These are phyloP conservation scores for Anarhynchus alexandrinus DNA, from an alignment of 2,113 vertebrate species.

Conservation along the genomic window DNA sequence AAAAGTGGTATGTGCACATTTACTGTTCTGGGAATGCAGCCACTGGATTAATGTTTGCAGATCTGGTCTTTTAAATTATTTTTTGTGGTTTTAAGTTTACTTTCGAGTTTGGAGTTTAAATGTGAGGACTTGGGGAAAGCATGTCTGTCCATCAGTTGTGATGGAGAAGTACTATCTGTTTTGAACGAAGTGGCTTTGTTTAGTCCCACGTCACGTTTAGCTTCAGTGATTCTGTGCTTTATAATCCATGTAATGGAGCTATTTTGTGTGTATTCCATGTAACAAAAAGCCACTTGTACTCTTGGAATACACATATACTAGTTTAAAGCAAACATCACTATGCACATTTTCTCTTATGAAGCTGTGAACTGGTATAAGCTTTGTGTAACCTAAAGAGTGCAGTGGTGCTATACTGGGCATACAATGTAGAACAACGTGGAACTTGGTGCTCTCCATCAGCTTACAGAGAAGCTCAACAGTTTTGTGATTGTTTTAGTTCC, in stretches of 20 bases:
- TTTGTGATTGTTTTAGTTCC: not conserved
- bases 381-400: not conserved
- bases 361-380: not conserved
- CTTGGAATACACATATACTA: not conserved
- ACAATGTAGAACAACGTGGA: not conserved
- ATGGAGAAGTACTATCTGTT: not conserved
- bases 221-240: not conserved
- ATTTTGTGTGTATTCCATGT: not conserved
- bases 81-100: not conserved
- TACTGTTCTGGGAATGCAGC: not conserved
- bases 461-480: not conserved
- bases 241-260: not conserved
- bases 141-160: not conserved
- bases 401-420: not conserved
- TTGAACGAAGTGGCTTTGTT: not conserved
- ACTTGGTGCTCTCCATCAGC: not conserved
- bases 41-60: not conserved
- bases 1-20: fast-evolving
- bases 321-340: not conserved
- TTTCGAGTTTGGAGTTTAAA: not conserved
- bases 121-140: not conserved
- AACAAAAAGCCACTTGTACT: not conserved
- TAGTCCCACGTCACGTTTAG: not conserved
- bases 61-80: not conserved
- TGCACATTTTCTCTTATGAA: not conserved